Evolutionary conservation across 2,888 invertebrate species (phyloP).

Genomic region (Aleiodes alternator): DNA sequence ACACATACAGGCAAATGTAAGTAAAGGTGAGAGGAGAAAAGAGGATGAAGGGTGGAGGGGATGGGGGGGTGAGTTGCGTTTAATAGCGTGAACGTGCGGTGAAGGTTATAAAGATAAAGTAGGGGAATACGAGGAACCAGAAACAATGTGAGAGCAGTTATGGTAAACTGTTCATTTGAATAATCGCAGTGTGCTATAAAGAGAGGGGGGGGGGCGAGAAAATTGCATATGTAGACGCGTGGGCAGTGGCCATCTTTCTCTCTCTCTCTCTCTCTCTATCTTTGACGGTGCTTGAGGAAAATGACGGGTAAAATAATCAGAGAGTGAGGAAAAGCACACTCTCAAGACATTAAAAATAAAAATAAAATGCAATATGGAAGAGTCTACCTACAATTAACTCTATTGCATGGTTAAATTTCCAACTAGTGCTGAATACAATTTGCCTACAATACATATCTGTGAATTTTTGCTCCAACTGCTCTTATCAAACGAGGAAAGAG

Average conservation of each 20-base stretch:
- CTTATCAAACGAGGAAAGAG: background rate
- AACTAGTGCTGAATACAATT: slow-evolving; percentile 12
- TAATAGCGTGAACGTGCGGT: slow-evolving; percentile 47
- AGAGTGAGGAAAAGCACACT: background rate
- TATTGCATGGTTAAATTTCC: slow-evolving; percentile 10
- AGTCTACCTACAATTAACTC: slow-evolving; percentile 17
- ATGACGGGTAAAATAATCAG: background rate
- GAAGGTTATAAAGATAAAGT: slow-evolving; percentile 37
- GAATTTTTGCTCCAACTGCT: background rate
- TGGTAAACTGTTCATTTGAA: slow-evolving; percentile 66
- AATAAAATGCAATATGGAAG: too few relatives aligned
- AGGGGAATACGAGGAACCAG: slow-evolving; percentile 49
- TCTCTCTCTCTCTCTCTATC: too few relatives aligned
- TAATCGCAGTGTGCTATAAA: slow-evolving; percentile 56
- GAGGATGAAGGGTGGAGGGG: slow-evolving; percentile 33
- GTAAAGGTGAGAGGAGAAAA: slow-evolving; percentile 26
- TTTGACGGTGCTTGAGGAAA: too few relatives aligned
- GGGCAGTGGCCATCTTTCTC: slow-evolving; percentile 37
- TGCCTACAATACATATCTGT: background rate
- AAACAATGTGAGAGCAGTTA: slow-evolving; percentile 61
- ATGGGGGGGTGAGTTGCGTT: slow-evolving; percentile 48
- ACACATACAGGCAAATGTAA: background rate
- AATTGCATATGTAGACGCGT: slow-evolving; percentile 48
- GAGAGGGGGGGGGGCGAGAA: slow-evolving; percentile 31
- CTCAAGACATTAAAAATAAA: background rate